Percentiles rank a stretch among this genome's conserved stretches.
Evolutionary conservation across 2,113 vertebrate species (phyloP).

Genomic region (Bufo gargarizans): DNA sequence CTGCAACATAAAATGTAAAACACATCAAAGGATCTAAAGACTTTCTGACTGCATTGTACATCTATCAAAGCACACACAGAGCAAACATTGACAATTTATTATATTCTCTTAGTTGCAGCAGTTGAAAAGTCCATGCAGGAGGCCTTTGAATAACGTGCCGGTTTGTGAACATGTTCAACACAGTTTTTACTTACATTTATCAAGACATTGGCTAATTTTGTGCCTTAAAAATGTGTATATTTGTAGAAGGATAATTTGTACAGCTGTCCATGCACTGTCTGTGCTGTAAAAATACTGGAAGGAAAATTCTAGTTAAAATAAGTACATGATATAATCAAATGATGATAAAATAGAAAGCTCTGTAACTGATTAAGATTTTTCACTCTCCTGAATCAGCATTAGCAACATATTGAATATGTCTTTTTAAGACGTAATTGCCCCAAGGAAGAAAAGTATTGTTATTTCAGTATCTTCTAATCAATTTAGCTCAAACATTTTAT

Average conservation of each 20-base stretch:
- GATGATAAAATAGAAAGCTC: background rate
- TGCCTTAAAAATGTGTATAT: conserved; percentile 1
- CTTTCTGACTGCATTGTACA: too few relatives aligned
- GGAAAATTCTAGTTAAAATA: background rate
- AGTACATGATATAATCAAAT: background rate
- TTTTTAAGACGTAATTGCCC: background rate
- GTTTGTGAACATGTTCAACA: background rate
- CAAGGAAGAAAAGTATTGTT: conserved; percentile 17
- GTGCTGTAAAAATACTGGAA: background rate
- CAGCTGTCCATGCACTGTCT: background rate
- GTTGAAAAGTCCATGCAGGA: background rate
- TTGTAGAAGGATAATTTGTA: background rate
- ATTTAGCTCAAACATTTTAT: background rate
- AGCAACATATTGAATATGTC: background rate
- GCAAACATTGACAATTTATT: too few relatives aligned
- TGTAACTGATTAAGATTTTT: conserved; percentile 4
- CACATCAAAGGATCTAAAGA: too few relatives aligned
- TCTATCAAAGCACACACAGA: too few relatives aligned
- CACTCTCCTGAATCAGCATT: background rate
- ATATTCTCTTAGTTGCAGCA: background rate
- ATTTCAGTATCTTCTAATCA: conserved; percentile 15
- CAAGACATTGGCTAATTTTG: background rate
- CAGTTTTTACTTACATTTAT: background rate
- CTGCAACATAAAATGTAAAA: too few relatives aligned
- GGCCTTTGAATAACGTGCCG: background rate